Conservation (phyloP, 1,140 invertebrate species). For the Drosophila rhopaloa region DNA sequence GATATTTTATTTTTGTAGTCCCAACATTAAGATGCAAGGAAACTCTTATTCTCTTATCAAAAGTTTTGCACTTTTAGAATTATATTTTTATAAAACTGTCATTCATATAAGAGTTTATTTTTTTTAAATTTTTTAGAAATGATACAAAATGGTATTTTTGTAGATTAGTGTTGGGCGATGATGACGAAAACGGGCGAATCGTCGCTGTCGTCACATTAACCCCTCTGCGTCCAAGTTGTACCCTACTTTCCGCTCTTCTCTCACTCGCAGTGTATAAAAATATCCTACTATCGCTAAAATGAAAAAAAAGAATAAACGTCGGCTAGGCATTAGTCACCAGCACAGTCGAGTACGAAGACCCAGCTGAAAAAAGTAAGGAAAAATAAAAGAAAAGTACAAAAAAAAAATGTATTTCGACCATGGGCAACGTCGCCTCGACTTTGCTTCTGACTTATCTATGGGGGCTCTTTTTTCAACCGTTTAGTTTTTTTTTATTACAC, state of each 20-base stretch:
- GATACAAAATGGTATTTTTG: background rate
- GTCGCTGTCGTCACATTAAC: conserved; percentile 41
- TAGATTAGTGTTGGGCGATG: conserved; percentile 23
- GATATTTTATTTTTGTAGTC: no score
- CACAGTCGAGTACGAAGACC: conserved; percentile 13
- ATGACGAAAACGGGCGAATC: conserved; percentile 41
- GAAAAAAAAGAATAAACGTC: conserved; percentile 4
- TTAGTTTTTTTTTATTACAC: conserved; percentile 15
- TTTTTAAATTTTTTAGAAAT: background rate
- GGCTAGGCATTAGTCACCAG: conserved; percentile 40
- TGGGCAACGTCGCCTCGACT: conserved; percentile 43
- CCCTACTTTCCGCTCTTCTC: conserved; percentile 17
- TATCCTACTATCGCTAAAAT: conserved; percentile 50
- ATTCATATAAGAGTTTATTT: no score
- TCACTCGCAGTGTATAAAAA: conserved; percentile 28
- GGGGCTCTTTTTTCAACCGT: background rate
- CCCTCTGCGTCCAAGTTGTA: conserved; percentile 4
- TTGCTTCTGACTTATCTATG: conserved; percentile 43
- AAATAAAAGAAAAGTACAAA: conserved; percentile 12
- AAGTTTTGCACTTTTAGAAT: no score
- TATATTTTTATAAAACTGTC: background rate
- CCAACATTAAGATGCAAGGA: background rate
- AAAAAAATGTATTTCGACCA: conserved; percentile 28
- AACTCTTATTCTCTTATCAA: background rate
- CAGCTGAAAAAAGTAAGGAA: conserved; percentile 5